Base-by-base conservation (phyloP, 2,888 invertebrate genomes). In the Cepaea hortensis region DNA sequence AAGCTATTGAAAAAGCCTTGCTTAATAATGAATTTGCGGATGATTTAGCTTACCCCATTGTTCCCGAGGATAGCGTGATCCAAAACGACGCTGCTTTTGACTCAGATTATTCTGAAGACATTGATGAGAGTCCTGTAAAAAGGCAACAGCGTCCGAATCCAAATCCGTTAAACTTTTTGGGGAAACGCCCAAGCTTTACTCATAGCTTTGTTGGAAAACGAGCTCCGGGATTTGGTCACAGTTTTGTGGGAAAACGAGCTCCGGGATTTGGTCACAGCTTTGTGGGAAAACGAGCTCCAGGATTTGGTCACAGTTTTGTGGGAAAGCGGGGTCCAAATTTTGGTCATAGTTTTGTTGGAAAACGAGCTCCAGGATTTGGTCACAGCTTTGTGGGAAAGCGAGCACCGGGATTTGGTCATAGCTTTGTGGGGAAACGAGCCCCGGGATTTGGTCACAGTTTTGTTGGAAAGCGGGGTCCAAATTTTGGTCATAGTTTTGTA, bases 141-240 rank as follows among this genome's bases (percentile, higher is more conserved):
- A 62, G 79, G 2, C 79, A 79, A 18, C 79, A 79, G 20, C 79
- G 62, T 6, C 3, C 23, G 5, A 65, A 4, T 46, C 35, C 23
- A 61, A 79, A 62, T 79, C 62, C 62, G n/a, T 46, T 13, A 79
- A 79, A 35, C 18, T 35, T 62, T 35, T 3, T 79, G 62, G 62
- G 62, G 35, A 79, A 79, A 35, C 61, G 65, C 50, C 84, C 88
- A 48, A 65, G 75, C 11, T 88, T 85, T 55, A 20, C 23, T 3
- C 87, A 88, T 55, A 80, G 83, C 20, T 88, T 86, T 72, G 84
- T 88, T 35, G 86, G 86, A 0, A 87, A 87, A 72, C n/a, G 84
- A 6, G 76, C n/a, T 3, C 82, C 86, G 0, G 73, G 73, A 23
- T 88, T 85, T 73, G 70, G 50, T 23, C 87, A 72, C 72, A 81